phyloP scores from a whole-genome alignment of 2,888 invertebrate genomes.

The Dioctria rufipes region DNA sequence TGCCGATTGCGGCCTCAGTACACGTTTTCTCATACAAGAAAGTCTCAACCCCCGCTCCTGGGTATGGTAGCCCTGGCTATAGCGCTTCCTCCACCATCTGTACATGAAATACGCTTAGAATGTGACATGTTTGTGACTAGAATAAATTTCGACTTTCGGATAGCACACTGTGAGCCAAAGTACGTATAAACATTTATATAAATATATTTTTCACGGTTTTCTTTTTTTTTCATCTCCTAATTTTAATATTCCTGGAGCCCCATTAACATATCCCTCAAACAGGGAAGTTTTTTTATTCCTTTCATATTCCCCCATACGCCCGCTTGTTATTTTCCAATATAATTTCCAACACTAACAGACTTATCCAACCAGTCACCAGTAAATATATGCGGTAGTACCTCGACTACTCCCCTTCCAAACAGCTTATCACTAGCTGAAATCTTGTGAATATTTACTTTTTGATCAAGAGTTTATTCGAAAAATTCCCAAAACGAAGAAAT shows the following conservation, averaged over 20 bases:
- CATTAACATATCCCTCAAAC: slow-evolving; percentile 56
- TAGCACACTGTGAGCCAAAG: slow-evolving; percentile 98
- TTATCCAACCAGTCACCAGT: neutral
- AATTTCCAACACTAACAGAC: neutral
- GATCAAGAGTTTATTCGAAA: slow-evolving; percentile 54
- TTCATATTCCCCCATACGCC: slow-evolving; percentile 4
- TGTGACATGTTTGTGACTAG: slow-evolving; percentile 97
- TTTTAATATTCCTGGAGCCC: slow-evolving; percentile 56
- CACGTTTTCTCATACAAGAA: slow-evolving; percentile 91
- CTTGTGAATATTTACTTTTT: slow-evolving; percentile 58
- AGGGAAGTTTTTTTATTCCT: neutral
- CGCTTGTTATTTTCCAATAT: slow-evolving; percentile 5
- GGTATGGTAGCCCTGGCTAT: slow-evolving; percentile 97
- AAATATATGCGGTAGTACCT: neutral
- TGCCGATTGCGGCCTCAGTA: slow-evolving; percentile 94
- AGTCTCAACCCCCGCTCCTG: slow-evolving; percentile 87
- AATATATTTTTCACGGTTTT: neutral
- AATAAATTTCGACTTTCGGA: slow-evolving; percentile 95
- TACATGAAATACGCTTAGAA: slow-evolving; percentile 96
- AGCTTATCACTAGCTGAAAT: slow-evolving; percentile 56
- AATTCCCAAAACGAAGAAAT: slow-evolving; percentile 49
- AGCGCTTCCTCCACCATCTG: slow-evolving; percentile 96
- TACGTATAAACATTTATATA: slow-evolving; percentile 70
- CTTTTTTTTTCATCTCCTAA: slow-evolving; percentile 7
- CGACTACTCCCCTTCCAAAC: neutral